phyloP scores from a whole-genome alignment of 1,140 invertebrate genomes.

The Caenorhabditis tropicalis region DNA sequence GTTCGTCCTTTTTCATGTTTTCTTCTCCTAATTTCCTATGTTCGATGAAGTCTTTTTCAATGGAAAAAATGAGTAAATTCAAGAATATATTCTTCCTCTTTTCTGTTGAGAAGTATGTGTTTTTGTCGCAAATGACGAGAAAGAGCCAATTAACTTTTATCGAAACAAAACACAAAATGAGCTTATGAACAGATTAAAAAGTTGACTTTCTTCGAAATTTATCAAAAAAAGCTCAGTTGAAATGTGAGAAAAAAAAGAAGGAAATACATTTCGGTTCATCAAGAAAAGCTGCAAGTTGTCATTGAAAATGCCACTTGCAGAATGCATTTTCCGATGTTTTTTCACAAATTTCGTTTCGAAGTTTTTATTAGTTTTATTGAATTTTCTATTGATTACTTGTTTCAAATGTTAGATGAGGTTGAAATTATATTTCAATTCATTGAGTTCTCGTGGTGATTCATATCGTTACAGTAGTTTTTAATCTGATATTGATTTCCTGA shows the following conservation, averaged over 20 bases:
- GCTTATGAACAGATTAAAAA: no score
- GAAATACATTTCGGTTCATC: background rate
- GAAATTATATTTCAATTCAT: no score
- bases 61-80: no score
- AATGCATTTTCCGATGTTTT: background rate
- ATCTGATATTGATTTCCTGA: no score
- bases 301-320: background rate
- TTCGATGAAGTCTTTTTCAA: no score
- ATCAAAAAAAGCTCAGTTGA: background rate
- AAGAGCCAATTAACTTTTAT: conserved; percentile 34
- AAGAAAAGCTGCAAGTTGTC: background rate
- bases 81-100: no score
- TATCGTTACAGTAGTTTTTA: no score
- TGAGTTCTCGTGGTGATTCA: no score
- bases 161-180: background rate
- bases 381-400: background rate
- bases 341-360: background rate
- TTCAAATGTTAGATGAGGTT: no score
- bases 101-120: background rate
- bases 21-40: background rate
- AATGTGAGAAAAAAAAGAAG: background rate
- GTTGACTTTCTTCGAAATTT: background rate
- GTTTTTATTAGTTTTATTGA: background rate
- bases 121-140: background rate
- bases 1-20: background rate